Evolutionary conservation across 2,113 vertebrate genomes (phyloP).

Genomic region (Xenus cinereus): DNA sequence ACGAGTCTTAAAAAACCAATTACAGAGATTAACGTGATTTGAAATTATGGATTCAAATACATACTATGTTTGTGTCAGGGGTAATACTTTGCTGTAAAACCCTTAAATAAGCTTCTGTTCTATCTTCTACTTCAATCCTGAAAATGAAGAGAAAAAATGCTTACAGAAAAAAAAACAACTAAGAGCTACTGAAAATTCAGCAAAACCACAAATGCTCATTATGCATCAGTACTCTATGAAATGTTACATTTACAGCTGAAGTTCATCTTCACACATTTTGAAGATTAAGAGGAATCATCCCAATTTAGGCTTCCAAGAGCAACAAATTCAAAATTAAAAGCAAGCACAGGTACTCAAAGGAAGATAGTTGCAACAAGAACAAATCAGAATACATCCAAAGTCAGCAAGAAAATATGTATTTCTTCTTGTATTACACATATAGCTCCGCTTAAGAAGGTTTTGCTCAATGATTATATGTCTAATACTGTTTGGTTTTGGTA

Average conservation of each 20-base stretch:
- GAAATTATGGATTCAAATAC: constrained; percentile 25
- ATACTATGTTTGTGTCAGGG: constrained; percentile 84
- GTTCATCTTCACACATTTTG: not conserved
- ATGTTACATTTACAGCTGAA: not conserved
- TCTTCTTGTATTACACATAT: not conserved
- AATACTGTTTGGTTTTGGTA: not conserved
- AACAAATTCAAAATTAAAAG: not conserved
- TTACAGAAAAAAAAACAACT: not conserved
- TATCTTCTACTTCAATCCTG: constrained; percentile 91
- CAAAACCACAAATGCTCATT: not conserved
- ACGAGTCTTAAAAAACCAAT: not conserved
- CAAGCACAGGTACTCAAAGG: not conserved
- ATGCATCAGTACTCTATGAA: not conserved
- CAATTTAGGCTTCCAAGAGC: not conserved
- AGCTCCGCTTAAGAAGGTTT: not conserved
- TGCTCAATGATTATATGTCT: not conserved
- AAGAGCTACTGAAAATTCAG: not conserved
- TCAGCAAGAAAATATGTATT: not conserved
- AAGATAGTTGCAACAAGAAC: not conserved
- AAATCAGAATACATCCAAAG: not conserved
- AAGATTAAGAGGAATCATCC: not conserved
- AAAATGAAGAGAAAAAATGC: not conserved
- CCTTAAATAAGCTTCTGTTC: constrained; percentile 84
- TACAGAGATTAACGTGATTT: not conserved
- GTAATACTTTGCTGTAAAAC: constrained; percentile 83